Conservation (phyloP, 1,140 invertebrate species). For the Philotrypesis tridentata region DNA sequence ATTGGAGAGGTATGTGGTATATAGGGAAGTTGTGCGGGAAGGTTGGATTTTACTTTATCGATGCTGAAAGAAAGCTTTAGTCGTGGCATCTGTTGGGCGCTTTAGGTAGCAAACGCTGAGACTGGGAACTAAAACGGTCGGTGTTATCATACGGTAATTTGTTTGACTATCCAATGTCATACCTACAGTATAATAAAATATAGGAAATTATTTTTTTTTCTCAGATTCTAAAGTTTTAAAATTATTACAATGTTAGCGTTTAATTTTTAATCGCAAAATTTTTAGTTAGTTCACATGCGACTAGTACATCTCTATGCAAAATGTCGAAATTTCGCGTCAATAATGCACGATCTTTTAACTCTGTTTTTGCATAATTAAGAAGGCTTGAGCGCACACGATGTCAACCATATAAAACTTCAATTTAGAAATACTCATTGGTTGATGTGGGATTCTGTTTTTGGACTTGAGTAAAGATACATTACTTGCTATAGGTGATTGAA, state of each 20-base stretch:
- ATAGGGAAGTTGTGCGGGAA: neutral
- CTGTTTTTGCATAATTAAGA: neutral
- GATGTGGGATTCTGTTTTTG: neutral
- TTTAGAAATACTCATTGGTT: neutral
- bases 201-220: too few relatives aligned
- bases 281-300: too few relatives aligned
- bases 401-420: neutral
- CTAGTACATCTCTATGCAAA: too few relatives aligned
- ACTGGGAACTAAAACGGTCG: neutral
- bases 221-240: too few relatives aligned
- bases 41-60: constrained; percentile 6
- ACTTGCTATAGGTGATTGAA: neutral
- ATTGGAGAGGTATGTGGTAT: too few relatives aligned
- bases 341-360: neutral
- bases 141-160: neutral
- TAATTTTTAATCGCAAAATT: too few relatives aligned
- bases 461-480: neutral
- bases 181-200: too few relatives aligned
- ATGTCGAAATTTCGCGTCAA: neutral
- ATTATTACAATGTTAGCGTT: too few relatives aligned
- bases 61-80: neutral
- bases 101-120: neutral
- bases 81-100: neutral
- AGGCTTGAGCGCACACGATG: neutral
- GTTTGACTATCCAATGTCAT: neutral